Evolutionary conservation across 2,113 vertebrate genomes (phyloP), one percentile per base, ranked within the genome.

Genomic region (Tringa solitaria): DNA sequence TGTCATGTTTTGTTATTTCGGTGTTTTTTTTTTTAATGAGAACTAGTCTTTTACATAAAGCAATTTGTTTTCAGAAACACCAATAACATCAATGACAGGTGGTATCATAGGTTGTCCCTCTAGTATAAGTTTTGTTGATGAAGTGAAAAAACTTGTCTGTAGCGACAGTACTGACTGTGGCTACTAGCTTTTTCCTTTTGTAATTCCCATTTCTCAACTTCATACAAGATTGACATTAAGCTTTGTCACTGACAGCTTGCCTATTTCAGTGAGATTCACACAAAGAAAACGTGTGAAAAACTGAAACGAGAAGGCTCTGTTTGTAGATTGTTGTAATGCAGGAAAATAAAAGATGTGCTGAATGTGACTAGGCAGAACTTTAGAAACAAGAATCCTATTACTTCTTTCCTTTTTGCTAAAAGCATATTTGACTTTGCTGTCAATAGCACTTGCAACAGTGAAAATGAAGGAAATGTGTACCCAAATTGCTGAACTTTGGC

Each of bases 251-350:
- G 92, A 79, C 80, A 95, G 73, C 76, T 93, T 96, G 73, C 72
- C 76, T 94, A 72, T 92, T 92, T 93, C 90, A 84, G 56, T 89
- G 94, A 96, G 88, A 91, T 79, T 95, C 92, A 87, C 77, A 82
- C 53, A 65, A 75, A 87, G 85, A 72, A 93, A 94, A 95, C 0
- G 53, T 82, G 90, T 81, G 95, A 95, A 94, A 94, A 96, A 92
- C 65, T 73, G 76, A 93, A 95, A 93, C 87, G 73, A 95, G 86
- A 95, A 90, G 60, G 61, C 89, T 82, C 73, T 95, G 64, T 96
- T 93, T 84, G 73, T 84, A 89, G 76, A 81, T 82, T 64, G 48
- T 82, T 92, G 53, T 61, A 91, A 93, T 28, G 35, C 48, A 92
- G 84, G 54, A 95, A 96, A 92, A 95, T 92, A 94, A 90, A 95